phyloP scores from a whole-genome alignment of 2,888 invertebrate genomes.

The Sminthurides aquaticus region DNA sequence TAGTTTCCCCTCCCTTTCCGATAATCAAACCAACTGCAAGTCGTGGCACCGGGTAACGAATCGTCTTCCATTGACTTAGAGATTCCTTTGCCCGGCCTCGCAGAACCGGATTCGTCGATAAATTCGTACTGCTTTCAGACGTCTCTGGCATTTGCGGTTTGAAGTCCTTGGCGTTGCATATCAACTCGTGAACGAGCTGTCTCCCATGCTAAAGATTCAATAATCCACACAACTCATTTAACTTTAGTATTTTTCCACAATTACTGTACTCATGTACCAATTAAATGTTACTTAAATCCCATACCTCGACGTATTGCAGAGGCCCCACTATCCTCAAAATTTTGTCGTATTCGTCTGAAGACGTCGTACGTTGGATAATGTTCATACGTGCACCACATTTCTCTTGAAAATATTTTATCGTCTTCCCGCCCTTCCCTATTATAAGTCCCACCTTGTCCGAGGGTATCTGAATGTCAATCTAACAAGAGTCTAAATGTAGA shows the following conservation, averaged over 20 bases:
- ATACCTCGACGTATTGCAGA: conserved; percentile 57
- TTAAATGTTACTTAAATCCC: neutral
- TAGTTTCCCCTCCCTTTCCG: conserved; percentile 96
- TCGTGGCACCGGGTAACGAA: conserved; percentile 75
- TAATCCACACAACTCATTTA: no score
- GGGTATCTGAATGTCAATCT: conserved; percentile 54
- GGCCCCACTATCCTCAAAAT: conserved; percentile 92
- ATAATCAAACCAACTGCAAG: conserved; percentile 93
- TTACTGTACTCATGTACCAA: neutral
- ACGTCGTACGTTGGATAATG: conserved; percentile 95
- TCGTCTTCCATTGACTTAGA: conserved; percentile 45
- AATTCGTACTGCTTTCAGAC: neutral
- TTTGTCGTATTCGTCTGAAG: conserved; percentile 82
- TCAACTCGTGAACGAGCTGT: conserved; percentile 81
- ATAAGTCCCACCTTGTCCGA: conserved; percentile 91
- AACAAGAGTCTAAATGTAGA: no score
- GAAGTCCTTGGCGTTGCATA: conserved; percentile 61
- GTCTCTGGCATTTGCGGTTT: neutral
- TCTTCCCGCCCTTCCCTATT: conserved; percentile 95
- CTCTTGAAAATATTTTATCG: conserved; percentile 74
- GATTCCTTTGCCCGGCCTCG: neutral
- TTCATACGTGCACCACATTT: conserved; percentile 98
- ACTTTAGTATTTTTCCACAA: no score
- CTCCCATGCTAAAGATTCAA: conserved; percentile 61
- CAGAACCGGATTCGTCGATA: neutral